Evolutionary conservation across 2,797 vertebrate species (phyloP).

Genomic region (Telmatherina bonti): DNA sequence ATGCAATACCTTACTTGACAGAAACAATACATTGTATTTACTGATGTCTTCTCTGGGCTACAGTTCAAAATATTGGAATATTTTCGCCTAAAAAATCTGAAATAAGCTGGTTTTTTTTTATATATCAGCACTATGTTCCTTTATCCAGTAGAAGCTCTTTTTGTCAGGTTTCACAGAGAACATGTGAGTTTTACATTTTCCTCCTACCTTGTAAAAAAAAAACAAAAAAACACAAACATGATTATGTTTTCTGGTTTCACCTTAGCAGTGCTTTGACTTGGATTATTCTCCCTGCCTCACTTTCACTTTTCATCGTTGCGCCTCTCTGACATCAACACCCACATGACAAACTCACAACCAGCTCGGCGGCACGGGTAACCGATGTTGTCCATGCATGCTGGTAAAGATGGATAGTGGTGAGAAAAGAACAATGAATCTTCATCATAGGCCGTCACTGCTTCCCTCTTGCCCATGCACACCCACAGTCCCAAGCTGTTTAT

Average conservation of each 20-base stretch:
- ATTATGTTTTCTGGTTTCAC: constrained; percentile 37
- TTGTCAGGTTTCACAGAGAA: neutral
- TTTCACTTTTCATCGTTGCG: constrained; percentile 45
- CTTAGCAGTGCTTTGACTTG: constrained; percentile 35
- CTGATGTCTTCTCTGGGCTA: neutral
- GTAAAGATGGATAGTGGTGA: constrained; percentile 65
- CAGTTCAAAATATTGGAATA: neutral
- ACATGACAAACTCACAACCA: constrained; percentile 33
- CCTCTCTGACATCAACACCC: constrained; percentile 48
- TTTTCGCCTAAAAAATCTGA: neutral
- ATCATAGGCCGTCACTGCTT: constrained; percentile 51
- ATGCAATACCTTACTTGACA: constrained; percentile 4
- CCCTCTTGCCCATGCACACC: constrained; percentile 41
- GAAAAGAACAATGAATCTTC: constrained; percentile 67
- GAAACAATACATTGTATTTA: neutral
- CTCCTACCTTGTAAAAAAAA: constrained; percentile 26
- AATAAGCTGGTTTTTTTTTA: neutral
- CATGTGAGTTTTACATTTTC: neutral
- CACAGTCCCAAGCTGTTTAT: constrained; percentile 47
- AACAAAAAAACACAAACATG: neutral
- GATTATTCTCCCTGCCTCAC: constrained; percentile 16
- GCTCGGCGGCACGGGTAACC: constrained; percentile 42
- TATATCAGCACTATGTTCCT: neutral
- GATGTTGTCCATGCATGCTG: constrained; percentile 41
- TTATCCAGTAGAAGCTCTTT: neutral